Percentiles rank a stretch among this genome's conserved stretches.
Conservation (phyloP, 2,113 vertebrate species). For the Collichthys lucidus region DNA sequence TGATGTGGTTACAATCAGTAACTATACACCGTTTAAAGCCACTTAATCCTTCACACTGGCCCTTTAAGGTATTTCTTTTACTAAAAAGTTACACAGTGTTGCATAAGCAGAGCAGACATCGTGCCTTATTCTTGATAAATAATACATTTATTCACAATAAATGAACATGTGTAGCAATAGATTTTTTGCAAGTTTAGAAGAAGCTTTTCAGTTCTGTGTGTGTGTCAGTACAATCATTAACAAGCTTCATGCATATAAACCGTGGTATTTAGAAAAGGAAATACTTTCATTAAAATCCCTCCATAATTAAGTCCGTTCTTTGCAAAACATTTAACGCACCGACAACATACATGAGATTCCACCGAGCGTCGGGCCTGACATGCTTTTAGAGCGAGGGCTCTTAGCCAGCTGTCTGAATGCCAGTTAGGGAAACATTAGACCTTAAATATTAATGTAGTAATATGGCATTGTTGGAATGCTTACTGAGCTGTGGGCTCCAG, state of each 20-base stretch:
- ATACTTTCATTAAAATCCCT: slow-evolving; percentile 5
- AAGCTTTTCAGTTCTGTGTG: background rate
- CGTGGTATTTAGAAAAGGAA: background rate
- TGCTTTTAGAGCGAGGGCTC: slow-evolving; percentile 61
- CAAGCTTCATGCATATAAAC: background rate
- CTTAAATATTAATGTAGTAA: slow-evolving; percentile 85
- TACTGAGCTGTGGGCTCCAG: slow-evolving; percentile 78
- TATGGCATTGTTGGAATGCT: slow-evolving; percentile 84
- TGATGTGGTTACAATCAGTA: too few species aligned
- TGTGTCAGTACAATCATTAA: too few species aligned
- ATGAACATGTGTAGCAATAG: background rate
- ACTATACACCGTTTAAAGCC: too few species aligned
- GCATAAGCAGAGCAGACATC: background rate
- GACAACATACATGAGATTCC: slow-evolving; percentile 53
- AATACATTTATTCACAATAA: background rate
- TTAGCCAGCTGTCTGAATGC: slow-evolving; percentile 75
- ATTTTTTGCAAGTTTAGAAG: background rate
- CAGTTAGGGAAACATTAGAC: slow-evolving; percentile 82
- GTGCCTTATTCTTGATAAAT: background rate
- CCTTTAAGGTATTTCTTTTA: background rate
- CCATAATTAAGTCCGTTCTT: background rate
- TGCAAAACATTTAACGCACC: slow-evolving; percentile 43
- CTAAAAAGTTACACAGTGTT: background rate
- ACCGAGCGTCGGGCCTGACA: slow-evolving; percentile 50
- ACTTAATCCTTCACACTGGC: too few species aligned